phyloP scores from a whole-genome alignment of 2,113 vertebrate genomes.

The Henicopernis longicauda region DNA sequence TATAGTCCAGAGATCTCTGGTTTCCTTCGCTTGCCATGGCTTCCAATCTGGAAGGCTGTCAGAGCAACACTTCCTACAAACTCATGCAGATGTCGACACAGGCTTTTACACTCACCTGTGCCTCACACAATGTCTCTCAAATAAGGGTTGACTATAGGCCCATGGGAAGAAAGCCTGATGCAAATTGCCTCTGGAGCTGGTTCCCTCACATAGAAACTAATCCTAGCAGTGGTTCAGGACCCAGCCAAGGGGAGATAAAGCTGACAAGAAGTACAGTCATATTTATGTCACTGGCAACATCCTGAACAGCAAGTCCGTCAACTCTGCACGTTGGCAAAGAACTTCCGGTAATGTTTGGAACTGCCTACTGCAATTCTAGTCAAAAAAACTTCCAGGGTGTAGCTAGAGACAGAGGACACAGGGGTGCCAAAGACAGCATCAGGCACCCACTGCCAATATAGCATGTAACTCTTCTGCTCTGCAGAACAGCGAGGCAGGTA shows the following conservation, averaged over 20 bases:
- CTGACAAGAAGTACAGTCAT: rapidly evolving
- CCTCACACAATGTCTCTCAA: rapidly evolving
- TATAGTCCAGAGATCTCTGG: not conserved
- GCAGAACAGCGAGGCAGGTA: rapidly evolving
- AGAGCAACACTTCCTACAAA: not conserved
- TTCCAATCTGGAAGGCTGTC: not conserved
- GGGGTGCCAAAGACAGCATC: not conserved
- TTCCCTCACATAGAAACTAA: rapidly evolving
- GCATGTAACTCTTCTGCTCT: not conserved
- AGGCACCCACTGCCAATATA: rapidly evolving
- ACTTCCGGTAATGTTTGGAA: rapidly evolving
- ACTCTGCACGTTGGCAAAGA: not conserved
- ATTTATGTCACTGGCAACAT: not conserved
- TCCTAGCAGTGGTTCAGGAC: not conserved
- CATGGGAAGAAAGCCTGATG: not conserved
- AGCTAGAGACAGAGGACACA: not conserved
- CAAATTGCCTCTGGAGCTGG: no score
- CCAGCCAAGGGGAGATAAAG: not conserved
- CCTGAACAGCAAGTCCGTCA: not conserved
- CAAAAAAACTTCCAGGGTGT: not conserved
- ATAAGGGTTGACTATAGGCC: not conserved
- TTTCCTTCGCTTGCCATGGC: rapidly evolving
- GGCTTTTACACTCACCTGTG: not conserved
- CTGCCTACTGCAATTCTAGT: not conserved
- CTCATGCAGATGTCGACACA: rapidly evolving